A percentile compares a stretch with the other conserved stretches of the same genome.
phyloP scores from a whole-genome alignment of 2,113 vertebrate genomes.

The Pygathrix nemaeus region DNA sequence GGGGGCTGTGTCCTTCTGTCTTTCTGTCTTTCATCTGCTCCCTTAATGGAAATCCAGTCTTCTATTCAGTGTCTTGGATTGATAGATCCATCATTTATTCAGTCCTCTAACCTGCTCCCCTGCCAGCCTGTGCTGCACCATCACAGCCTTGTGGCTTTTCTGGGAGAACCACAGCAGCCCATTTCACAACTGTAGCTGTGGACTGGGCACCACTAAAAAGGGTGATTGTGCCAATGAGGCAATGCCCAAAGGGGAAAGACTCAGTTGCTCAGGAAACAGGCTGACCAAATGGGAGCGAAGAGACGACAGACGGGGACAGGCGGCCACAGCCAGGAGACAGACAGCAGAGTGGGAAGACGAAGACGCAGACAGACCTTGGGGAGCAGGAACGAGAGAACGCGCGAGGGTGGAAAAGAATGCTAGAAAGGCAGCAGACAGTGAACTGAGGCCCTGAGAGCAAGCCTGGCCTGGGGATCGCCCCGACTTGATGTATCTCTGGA shows the following conservation, averaged over 20 bases:
- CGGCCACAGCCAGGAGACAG: neutral
- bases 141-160: neutral
- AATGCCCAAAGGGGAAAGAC: too few species aligned
- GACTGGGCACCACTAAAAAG: accelerated
- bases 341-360: neutral
- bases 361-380: accelerated
- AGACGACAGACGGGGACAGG: accelerated
- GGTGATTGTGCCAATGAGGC: accelerated
- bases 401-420: accelerated
- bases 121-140: accelerated
- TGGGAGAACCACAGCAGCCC: neutral
- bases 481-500: accelerated
- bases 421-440: too few species aligned
- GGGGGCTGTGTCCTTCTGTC: accelerated
- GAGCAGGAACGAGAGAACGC: accelerated
- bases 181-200: accelerated
- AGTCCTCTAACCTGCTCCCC: neutral
- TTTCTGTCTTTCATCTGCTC: neutral
- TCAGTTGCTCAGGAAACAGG: accelerated
- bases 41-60: neutral
- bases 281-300: too few species aligned
- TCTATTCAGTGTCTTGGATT: too few species aligned
- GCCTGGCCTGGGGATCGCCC: too few species aligned
- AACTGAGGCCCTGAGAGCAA: too few species aligned
- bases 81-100: accelerated